Percentiles rank a stretch among this genome's conserved stretches.
Evolutionary conservation across 2,888 invertebrate genomes (phyloP).

Genomic region (Rotaria sp.): DNA sequence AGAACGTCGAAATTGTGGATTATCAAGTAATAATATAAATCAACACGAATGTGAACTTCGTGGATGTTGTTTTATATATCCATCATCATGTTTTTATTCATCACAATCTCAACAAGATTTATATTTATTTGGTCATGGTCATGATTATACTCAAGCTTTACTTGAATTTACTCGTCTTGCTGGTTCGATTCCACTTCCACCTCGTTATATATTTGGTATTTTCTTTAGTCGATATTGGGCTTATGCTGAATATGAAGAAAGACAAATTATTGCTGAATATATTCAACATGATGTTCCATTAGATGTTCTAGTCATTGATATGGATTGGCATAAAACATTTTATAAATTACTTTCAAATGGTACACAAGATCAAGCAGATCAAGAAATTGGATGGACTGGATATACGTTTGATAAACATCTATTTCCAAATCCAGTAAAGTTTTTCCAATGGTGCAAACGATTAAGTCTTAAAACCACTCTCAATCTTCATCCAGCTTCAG

Average conservation of each 20-base stretch:
- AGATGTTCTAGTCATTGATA: conserved; percentile 16
- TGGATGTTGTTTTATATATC: neutral
- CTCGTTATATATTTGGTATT: neutral
- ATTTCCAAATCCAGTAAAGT: neutral
- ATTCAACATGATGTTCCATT: conserved; percentile 15
- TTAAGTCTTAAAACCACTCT: neutral
- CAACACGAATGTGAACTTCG: conserved; percentile 9
- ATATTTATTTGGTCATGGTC: conserved; percentile 30
- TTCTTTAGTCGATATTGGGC: conserved; percentile 28
- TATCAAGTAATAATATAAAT: neutral
- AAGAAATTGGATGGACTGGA: neutral
- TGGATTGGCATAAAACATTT: conserved; percentile 29
- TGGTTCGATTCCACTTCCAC: neutral
- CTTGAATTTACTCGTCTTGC: neutral
- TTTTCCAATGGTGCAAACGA: conserved; percentile 29
- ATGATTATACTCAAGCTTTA: neutral
- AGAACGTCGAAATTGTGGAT: neutral
- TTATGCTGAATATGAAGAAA: conserved; percentile 12
- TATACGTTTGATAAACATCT: neutral
- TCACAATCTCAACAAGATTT: conserved; percentile 9
- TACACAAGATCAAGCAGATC: neutral
- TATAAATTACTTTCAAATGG: neutral
- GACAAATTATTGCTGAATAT: conserved; percentile 5
- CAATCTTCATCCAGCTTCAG: conserved; percentile 21
- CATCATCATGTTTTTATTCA: neutral